Evolutionary conservation across 1,140 invertebrate species (phyloP).

Genomic region (Cryptotermes secundus): DNA sequence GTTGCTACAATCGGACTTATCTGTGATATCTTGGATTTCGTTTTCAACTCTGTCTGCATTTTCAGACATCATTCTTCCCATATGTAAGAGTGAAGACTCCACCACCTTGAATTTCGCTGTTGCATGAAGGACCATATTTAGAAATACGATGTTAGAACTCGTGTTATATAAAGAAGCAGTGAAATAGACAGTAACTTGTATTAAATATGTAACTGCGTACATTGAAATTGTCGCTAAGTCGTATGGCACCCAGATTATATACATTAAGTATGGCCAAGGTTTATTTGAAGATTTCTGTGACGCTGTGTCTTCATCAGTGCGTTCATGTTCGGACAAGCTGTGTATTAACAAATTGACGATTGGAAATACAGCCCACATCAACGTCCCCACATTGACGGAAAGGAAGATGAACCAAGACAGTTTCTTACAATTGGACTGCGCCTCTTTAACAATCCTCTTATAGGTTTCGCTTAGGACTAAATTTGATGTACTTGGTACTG

Average conservation of each 20-base stretch:
- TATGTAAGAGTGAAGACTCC: background rate
- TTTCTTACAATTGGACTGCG: background rate
- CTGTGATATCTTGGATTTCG: background rate
- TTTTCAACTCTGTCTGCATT: background rate
- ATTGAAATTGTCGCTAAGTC: background rate
- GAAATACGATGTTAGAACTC: background rate
- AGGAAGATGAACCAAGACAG: background rate
- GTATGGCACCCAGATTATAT: background rate
- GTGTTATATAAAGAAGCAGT: background rate
- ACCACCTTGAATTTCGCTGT: constrained; percentile 1
- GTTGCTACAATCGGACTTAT: no score
- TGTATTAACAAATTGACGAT: background rate
- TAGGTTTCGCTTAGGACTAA: background rate
- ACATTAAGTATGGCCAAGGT: background rate
- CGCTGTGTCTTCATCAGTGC: background rate
- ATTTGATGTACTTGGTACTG: background rate
- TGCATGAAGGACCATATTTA: background rate
- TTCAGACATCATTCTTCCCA: background rate
- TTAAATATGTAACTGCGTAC: background rate
- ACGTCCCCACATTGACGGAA: background rate
- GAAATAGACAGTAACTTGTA: background rate
- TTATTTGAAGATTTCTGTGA: background rate
- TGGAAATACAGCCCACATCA: background rate
- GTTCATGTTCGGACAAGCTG: background rate
- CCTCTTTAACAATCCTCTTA: background rate